phyloP scores from a whole-genome alignment of 2,113 vertebrate genomes.

The Hassar affinis region DNA sequence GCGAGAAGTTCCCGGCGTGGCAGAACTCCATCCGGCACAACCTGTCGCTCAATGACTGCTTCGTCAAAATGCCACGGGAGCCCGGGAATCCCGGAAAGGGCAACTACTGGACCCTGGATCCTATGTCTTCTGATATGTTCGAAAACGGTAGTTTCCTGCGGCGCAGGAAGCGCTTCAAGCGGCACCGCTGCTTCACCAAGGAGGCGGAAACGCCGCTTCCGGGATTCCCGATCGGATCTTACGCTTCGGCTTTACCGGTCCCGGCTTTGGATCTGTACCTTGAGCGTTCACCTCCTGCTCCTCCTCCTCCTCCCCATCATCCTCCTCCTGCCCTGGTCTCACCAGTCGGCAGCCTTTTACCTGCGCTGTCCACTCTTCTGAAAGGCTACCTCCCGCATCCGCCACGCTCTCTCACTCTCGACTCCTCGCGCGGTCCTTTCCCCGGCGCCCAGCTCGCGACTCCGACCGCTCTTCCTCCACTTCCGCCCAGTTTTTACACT shows the following conservation, averaged over 20 bases:
- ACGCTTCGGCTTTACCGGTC: slow-evolving; percentile 51
- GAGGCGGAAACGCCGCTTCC: slow-evolving; percentile 51
- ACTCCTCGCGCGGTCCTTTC: slow-evolving; percentile 44
- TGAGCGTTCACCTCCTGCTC: slow-evolving; percentile 22
- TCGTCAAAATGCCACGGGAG: slow-evolving; percentile 74
- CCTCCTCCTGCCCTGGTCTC: slow-evolving; percentile 42
- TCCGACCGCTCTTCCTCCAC: slow-evolving; percentile 50
- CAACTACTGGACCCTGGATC: slow-evolving; percentile 78
- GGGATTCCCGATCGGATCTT: slow-evolving; percentile 53
- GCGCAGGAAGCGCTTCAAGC: slow-evolving; percentile 74
- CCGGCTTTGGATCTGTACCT: slow-evolving; percentile 53
- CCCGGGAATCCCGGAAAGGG: slow-evolving; percentile 75
- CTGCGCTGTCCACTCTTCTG: slow-evolving; percentile 66
- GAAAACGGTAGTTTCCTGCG: slow-evolving; percentile 77
- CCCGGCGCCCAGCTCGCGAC: slow-evolving; percentile 45
- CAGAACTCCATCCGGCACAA: slow-evolving; percentile 79
- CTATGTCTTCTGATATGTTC: slow-evolving; percentile 77
- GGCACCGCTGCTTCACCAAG: slow-evolving; percentile 58
- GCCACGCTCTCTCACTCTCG: slow-evolving; percentile 46
- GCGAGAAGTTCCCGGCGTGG: slow-evolving; percentile 74
- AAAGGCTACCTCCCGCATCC: slow-evolving; percentile 56
- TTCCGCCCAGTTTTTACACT: slow-evolving; percentile 39
- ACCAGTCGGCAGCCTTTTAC: slow-evolving; percentile 60
- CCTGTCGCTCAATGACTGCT: slow-evolving; percentile 77
- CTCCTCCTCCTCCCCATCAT: slow-evolving; percentile 17